A percentile compares a stretch with the other conserved stretches of the same genome.
Evolutionary conservation across 2,888 invertebrate species (phyloP).

Genomic region (Cetonia aurata): DNA sequence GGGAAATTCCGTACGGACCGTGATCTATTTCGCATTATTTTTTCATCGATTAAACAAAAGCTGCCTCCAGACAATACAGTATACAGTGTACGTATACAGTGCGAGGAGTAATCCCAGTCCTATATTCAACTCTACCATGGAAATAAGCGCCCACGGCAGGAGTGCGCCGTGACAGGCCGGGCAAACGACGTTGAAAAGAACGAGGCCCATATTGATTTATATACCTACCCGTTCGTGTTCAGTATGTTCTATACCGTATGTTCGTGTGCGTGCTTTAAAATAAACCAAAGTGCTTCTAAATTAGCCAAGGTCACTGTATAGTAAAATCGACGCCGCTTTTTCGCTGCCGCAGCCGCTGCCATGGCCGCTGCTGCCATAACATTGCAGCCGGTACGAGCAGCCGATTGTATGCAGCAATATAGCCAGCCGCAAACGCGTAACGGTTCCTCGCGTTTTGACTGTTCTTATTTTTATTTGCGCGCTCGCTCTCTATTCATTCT

Average conservation of each 20-base stretch:
- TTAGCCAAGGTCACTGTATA: slow-evolving; percentile 37
- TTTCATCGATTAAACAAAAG: slow-evolving; percentile 26
- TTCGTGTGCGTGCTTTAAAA: slow-evolving; percentile 30
- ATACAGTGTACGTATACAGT: not conserved
- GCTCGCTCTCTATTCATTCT: slow-evolving; percentile 1
- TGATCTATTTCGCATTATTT: not conserved
- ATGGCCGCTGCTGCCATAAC: not conserved
- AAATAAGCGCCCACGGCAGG: no score
- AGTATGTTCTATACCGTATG: not conserved
- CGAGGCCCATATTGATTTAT: slow-evolving; percentile 26
- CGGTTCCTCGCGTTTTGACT: slow-evolving; percentile 7
- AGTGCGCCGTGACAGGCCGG: not conserved
- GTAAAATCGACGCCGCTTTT: slow-evolving; percentile 22
- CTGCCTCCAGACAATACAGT: slow-evolving; percentile 16
- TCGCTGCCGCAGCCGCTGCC: slow-evolving; percentile 6
- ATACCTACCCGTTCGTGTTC: slow-evolving; percentile 13
- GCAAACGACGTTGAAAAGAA: not conserved
- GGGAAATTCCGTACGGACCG: not conserved
- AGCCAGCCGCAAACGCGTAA: slow-evolving; percentile 27
- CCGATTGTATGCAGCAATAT: slow-evolving; percentile 27
- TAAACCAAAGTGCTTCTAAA: slow-evolving; percentile 38
- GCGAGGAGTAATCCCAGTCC: not conserved
- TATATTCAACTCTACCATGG: slow-evolving; percentile 10
- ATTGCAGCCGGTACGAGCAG: slow-evolving; percentile 11
- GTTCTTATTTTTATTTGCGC: not conserved